These are phyloP conservation scores for Cryptocephalus primarius DNA, from an alignment of 2,888 invertebrate species.

Conservation along the genomic window DNA sequence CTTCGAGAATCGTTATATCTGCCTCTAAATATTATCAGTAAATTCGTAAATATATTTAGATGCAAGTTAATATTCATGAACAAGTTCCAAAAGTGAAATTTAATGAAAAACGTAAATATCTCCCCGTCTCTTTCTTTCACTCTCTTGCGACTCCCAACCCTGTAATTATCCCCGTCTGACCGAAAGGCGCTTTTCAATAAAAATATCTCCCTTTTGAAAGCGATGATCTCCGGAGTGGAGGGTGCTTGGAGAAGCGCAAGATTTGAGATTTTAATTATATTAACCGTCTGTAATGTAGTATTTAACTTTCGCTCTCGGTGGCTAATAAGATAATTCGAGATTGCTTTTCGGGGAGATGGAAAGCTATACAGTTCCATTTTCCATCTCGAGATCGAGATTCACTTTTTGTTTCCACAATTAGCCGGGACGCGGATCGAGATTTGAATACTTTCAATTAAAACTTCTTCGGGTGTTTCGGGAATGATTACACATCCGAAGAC, in stretches of 20 bases:
- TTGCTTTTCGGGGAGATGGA: constrained; percentile 14
- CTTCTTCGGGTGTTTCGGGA: neutral
- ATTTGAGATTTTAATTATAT: constrained; percentile 16
- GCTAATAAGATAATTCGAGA: constrained; percentile 20
- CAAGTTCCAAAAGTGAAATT: too few species aligned
- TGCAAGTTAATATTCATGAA: too few species aligned
- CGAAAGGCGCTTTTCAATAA: constrained; percentile 7
- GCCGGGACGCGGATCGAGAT: constrained; percentile 6
- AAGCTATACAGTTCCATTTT: constrained; percentile 10
- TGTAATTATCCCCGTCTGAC: constrained; percentile 1
- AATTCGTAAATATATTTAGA: too few species aligned
- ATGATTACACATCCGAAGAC: too few species aligned
- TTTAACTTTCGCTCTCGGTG: constrained; percentile 17
- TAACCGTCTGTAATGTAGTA: constrained; percentile 12
- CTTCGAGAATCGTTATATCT: too few species aligned
- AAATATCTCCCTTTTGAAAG: constrained; percentile 7
- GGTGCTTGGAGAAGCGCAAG: constrained; percentile 5
- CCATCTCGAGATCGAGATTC: constrained; percentile 1
- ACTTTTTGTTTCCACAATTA: constrained; percentile 17
- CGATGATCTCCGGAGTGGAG: constrained; percentile 6
- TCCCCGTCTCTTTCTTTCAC: constrained; percentile 1
- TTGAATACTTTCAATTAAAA: constrained; percentile 10
- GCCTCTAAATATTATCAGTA: too few species aligned
- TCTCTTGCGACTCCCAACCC: constrained; percentile 1
- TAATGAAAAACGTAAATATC: too few species aligned